Base-by-base conservation (phyloP, 1,140 invertebrate genomes). In the Mycetomoellerius zeteki region DNA sequence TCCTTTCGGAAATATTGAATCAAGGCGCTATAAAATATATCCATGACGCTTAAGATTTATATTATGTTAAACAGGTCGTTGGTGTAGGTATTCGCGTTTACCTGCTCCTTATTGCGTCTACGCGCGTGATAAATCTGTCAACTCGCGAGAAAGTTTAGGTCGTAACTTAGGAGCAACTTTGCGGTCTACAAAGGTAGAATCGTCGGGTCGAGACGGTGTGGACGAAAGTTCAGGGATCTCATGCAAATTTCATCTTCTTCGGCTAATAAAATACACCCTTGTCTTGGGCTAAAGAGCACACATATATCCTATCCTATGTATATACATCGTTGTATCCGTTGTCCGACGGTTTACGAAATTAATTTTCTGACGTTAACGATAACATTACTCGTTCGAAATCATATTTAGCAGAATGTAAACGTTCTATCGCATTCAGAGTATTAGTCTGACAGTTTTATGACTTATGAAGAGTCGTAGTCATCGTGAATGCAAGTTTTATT, bases 161-260 rank as follows among this genome's bases (percentile, higher is more conserved):
- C 89, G 82, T 91, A 91, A 91, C 86, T 90, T 90, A 75, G 72
- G 60, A 75, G 75, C 58, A 90, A 90, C 80, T 90, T 65, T 71
- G 27, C 60, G 88, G 69, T 77, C 47, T 77, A 87, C 88, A 90
- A 88, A 90, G 82, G 77, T 81, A 64, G 67, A 81, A 76, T 90
- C 76, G 86, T 19, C 58, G 71, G 14, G 60, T 54, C 43, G 27
- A 16, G 54, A 33, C 7, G n/a, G 14, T 67, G 19, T 69, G 73
- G 80, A 81, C 86, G 82, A 90, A 90, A 90, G 89, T 90, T 90
- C 86, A 90, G 85, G 85, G 84, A 89, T 93, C 89, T 93, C 92
- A 94, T 94, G 93, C 90, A 94, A 94, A 94, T 94, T 88, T 91
- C 89, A 88, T 91, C 86, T 91, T 88, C 89, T 90, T 90, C 64